A percentile compares a stretch with the other conserved stretches of the same genome.
Evolutionary conservation across 1,140 invertebrate genomes (phyloP).

Genomic region (Nephila pilipes): DNA sequence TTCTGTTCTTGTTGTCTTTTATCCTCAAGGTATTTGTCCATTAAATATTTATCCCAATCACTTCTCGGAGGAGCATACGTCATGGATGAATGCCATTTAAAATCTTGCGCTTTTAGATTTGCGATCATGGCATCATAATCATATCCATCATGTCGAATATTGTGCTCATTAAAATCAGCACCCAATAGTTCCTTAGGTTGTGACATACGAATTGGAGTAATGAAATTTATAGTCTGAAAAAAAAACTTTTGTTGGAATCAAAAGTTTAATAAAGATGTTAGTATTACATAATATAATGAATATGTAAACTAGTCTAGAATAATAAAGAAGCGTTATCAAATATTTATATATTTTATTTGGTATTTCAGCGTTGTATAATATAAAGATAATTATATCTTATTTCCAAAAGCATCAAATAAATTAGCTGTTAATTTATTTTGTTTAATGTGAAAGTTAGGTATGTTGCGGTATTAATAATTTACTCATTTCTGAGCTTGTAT

Average conservation of each 20-base stretch:
- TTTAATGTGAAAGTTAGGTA: too few species aligned
- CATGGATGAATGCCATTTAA: neutral
- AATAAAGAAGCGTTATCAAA: neutral
- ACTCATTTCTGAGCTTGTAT: too few species aligned
- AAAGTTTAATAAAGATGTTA: too few species aligned
- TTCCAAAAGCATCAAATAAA: too few species aligned
- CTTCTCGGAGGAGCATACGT: constrained; percentile 23
- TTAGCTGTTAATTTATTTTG: too few species aligned
- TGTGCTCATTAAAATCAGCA: constrained; percentile 77
- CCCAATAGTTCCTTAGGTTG: constrained; percentile 73
- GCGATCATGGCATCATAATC: constrained; percentile 66
- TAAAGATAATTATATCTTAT: too few species aligned
- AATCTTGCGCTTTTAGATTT: constrained; percentile 3
- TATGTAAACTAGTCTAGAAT: neutral
- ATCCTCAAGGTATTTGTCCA: constrained; percentile 56
- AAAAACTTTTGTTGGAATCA: neutral
- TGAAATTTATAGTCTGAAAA: constrained; percentile 72
- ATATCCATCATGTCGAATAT: constrained; percentile 74
- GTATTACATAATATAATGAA: neutral
- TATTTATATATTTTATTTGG: too few species aligned
- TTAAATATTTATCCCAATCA: constrained; percentile 69
- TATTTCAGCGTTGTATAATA: too few species aligned
- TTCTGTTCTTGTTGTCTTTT: neutral
- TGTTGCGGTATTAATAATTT: too few species aligned
- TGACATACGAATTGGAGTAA: constrained; percentile 76